These are phyloP conservation scores for Philonicus albiceps DNA, from an alignment of 2,888 invertebrate species.

Conservation along the genomic window DNA sequence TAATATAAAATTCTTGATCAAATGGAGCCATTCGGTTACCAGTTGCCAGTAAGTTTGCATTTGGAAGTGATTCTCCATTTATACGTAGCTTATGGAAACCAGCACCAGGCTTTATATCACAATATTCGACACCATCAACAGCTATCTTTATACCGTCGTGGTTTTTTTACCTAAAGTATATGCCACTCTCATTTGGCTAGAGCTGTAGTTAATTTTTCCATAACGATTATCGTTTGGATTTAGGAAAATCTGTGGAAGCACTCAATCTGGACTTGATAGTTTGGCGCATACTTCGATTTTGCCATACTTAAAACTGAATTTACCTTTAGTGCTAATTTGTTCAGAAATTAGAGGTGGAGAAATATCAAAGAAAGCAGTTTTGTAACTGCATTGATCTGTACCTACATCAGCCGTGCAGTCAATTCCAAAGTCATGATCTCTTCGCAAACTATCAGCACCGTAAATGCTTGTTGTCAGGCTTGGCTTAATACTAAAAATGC, in stretches of 20 bases:
- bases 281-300: conserved; percentile 74
- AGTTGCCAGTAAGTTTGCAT: conserved; percentile 56
- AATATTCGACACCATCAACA: conserved; percentile 69
- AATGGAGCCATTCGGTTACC: conserved; percentile 73
- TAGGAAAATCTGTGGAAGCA: conserved; percentile 75
- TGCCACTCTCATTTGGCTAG: conserved; percentile 78
- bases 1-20: conserved; percentile 77
- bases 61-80: conserved; percentile 53
- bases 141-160: conserved; percentile 53
- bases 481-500: conserved; percentile 53
- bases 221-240: conserved; percentile 72
- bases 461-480: conserved; percentile 45
- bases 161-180: conserved; percentile 67
- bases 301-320: conserved; percentile 76
- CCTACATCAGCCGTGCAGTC: conserved; percentile 56
- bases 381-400: conserved; percentile 54
- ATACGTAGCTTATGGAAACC: conserved; percentile 49
- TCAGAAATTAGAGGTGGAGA: conserved; percentile 75
- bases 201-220: conserved; percentile 66
- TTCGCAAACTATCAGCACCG: conserved; percentile 17
- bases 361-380: conserved; percentile 58
- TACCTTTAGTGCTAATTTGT: conserved; percentile 68
- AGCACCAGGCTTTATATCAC: conserved; percentile 59
- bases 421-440: conserved; percentile 52
- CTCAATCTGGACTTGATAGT: conserved; percentile 77